Conservation (phyloP, 2,113 vertebrate species). For the Prunella himalayana region DNA sequence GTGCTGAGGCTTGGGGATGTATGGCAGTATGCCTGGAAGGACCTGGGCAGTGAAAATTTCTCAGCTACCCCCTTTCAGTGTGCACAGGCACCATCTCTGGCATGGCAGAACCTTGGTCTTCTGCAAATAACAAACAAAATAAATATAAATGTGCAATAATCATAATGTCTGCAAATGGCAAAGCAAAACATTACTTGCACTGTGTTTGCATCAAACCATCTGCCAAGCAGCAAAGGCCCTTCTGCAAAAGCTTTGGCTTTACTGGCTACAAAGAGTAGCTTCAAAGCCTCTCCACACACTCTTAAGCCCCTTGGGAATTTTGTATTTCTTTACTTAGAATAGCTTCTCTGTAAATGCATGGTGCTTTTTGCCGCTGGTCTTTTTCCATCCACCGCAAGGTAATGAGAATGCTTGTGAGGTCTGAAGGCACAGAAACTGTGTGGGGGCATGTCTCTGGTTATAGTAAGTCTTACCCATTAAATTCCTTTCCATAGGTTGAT, state of each 20-base stretch:
- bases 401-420: background rate
- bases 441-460: background rate
- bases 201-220: background rate
- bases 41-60: background rate
- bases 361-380: background rate
- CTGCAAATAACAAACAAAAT: background rate
- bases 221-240: background rate
- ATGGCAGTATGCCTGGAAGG: background rate
- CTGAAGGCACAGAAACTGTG: background rate
- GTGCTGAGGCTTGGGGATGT: background rate
- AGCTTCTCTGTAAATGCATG: background rate
- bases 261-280: background rate
- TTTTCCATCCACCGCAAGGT: background rate
- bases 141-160: background rate
- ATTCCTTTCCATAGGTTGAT: conserved; percentile 73
- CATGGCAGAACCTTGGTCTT: background rate
- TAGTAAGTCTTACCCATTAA: background rate
- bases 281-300: background rate
- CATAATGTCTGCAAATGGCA: background rate
- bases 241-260: background rate
- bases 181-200: background rate
- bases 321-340: background rate
- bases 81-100: background rate
- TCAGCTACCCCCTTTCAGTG: background rate
- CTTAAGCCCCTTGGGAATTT: background rate